These are phyloP conservation scores for Sebastes itinus DNA, from an alignment of 2,797 vertebrate genomes.

Conservation along the genomic window DNA sequence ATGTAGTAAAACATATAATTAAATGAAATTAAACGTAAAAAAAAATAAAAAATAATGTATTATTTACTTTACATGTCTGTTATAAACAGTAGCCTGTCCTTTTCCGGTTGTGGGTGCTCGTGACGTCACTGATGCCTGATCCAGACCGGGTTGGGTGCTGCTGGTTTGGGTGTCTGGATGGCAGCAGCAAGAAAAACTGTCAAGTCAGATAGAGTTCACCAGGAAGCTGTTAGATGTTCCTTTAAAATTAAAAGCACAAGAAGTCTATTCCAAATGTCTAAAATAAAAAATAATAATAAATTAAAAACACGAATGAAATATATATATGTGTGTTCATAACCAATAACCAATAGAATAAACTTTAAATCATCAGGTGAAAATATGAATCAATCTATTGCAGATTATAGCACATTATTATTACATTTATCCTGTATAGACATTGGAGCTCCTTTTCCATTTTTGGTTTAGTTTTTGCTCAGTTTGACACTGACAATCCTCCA, in stretches of 20 bases:
- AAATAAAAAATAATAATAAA: neutral
- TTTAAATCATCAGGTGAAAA: neutral
- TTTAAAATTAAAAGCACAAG: conserved; percentile 36
- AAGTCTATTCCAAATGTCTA: rapidly evolving
- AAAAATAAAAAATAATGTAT: no score
- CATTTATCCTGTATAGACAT: neutral
- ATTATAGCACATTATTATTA: neutral
- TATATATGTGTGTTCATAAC: neutral
- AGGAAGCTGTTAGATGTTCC: neutral
- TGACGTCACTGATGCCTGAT: conserved; percentile 53
- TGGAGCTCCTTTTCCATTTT: neutral
- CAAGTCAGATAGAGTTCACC: neutral
- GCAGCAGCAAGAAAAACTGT: neutral
- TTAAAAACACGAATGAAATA: rapidly evolving
- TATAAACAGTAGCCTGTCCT: neutral
- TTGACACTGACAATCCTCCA: neutral
- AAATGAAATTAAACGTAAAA: no score
- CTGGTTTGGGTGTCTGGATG: conserved; percentile 28
- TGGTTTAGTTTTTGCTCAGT: neutral
- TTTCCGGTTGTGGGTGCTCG: conserved; percentile 20
- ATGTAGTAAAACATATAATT: neutral
- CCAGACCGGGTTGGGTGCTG: conserved; percentile 25
- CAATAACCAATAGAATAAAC: neutral
- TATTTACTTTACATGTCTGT: neutral
- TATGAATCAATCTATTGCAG: neutral